Percentiles rank a stretch among this genome's conserved stretches.
These are phyloP conservation scores for Galbula dea DNA, from an alignment of 2,113 vertebrate species.

Conservation along the genomic window DNA sequence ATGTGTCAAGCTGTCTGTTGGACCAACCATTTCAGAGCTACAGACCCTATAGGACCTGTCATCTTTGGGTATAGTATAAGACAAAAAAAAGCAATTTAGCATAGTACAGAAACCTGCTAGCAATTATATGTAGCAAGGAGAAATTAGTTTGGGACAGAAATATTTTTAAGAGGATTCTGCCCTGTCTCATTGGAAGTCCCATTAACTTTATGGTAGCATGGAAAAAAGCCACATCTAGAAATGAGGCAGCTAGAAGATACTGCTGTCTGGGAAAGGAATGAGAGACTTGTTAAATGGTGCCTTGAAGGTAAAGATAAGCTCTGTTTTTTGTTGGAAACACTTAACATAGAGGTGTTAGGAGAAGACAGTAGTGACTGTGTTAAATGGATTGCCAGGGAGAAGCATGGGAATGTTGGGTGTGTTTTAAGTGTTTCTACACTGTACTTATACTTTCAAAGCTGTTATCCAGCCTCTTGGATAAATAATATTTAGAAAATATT, in stretches of 20 bases:
- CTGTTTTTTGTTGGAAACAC: background rate
- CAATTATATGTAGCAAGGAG: background rate
- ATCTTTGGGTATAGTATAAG: background rate
- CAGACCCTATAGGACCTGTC: background rate
- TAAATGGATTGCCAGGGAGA: background rate
- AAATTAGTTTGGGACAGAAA: background rate
- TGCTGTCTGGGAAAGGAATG: background rate
- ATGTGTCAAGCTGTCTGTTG: background rate
- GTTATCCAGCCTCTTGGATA: background rate
- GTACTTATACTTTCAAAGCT: background rate
- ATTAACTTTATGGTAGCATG: background rate
- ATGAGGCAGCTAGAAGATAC: background rate
- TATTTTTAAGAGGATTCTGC: background rate
- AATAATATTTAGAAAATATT: conserved; percentile 54
- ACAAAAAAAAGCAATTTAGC: background rate
- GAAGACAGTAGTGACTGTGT: background rate
- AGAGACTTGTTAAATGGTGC: background rate
- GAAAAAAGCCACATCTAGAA: background rate
- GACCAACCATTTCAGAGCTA: background rate
- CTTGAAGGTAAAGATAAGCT: background rate
- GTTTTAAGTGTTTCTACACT: background rate
- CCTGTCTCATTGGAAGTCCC: background rate
- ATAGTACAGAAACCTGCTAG: background rate
- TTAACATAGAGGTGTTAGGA: background rate
- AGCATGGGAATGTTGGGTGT: background rate